Base-by-base conservation (phyloP, 2,888 invertebrate genomes). In the Ligdia adustata region DNA sequence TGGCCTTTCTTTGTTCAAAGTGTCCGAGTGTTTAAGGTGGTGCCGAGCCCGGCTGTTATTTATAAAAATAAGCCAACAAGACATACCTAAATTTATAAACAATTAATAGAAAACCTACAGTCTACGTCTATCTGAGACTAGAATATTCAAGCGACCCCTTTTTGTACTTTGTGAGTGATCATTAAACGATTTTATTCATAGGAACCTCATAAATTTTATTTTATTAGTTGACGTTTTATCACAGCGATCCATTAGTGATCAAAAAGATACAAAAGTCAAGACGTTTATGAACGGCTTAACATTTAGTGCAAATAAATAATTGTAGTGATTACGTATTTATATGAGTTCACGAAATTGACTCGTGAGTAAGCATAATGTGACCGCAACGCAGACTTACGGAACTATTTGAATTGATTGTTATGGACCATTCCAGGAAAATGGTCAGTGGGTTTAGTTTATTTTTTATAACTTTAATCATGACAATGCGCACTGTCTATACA, bases 1-100 rank as follows among this genome's bases (percentile, higher is more conserved):
- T 82, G 82, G 80, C 79, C 82, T 87, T 87, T 87, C 87, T 87
- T 88, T 87, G 82, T 84, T 77, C 75, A 9, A 27, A 38, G 42
- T 64, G 60, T 72, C 70, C 65, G 61, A 66, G 67, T 66, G 71
- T 69, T 72, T 69, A 68, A 68, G 64, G 61, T 55, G 55, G 59
- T 50, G 69, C 72, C 72, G 73, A 71, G 69, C 73, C 72, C 69
- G 58, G 53, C 64, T 65, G 72, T 77, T 75, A 42, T 27, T 37
- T 42, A 47, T 37, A 41, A n/a, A n/a, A 24, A 11, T 22, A 34
- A 22, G 12, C 18, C 18, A 37, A 9, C 20, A 15, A 27, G 11
- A 13, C 32, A 20, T 22, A 34, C 9, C 15, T 16, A n/a, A 9
- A 15, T 9, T 15, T 31, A 9, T 9, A 14, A 18, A 11, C 14